Evolutionary conservation across 2,888 invertebrate genomes (phyloP).

Genomic region (Tineola bisselliella): DNA sequence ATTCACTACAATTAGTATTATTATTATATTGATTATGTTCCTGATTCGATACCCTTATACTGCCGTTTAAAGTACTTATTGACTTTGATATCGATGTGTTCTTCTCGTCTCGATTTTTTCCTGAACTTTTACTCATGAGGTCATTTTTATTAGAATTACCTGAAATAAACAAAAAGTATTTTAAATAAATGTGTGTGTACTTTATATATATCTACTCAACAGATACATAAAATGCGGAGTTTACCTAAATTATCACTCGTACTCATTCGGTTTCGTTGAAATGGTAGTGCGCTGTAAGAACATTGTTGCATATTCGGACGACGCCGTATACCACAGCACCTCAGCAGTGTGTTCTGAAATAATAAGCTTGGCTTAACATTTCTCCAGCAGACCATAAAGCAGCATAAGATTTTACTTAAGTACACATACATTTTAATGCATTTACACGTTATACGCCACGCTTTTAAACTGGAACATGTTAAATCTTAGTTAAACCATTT

Average conservation of each 20-base stretch:
- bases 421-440: too few relatives aligned
- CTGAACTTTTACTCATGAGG: neutral
- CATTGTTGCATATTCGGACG: slow-evolving; percentile 40
- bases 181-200: too few relatives aligned
- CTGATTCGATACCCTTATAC: neutral
- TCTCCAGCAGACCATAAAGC: too few relatives aligned
- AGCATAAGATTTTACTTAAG: too few relatives aligned
- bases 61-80: neutral
- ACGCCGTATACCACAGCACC: slow-evolving; percentile 41
- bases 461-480: too few relatives aligned
- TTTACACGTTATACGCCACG: too few relatives aligned
- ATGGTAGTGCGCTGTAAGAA: slow-evolving; percentile 69
- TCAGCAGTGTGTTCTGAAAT: slow-evolving; percentile 68
- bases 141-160: neutral
- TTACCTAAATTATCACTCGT: slow-evolving; percentile 53
- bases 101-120: neutral
- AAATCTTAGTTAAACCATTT: too few relatives aligned
- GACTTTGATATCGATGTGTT: neutral
- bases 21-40: neutral
- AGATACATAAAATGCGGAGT: slow-evolving; percentile 7
- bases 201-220: too few relatives aligned
- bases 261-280: slow-evolving; percentile 56
- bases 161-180: neutral
- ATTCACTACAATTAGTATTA: neutral
- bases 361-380: too few relatives aligned